Evolutionary conservation across 2,113 vertebrate genomes (phyloP), one percentile per base, ranked within the genome.

Genomic region (Hystrix brachyura): DNA sequence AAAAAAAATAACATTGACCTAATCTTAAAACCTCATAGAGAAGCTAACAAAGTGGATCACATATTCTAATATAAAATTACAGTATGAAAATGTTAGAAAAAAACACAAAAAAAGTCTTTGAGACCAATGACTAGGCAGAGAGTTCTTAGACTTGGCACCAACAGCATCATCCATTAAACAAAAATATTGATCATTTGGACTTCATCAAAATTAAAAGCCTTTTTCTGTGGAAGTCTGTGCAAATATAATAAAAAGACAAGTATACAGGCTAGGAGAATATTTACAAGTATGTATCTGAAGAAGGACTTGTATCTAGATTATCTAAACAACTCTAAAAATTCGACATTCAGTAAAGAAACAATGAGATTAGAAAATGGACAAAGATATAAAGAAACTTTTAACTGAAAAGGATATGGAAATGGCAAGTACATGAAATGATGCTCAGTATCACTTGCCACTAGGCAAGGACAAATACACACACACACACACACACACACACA

Each of bases 31-130:
- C 12, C 34, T 90, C 65, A 79, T 43, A 79, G 11, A 81, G 60
- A 95, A 67, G 64, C 43, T 90, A 87, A 93, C 18, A 46, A 81
- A 90, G 72, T 67, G 34, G 21, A 74, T 80, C 57, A 88, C 11
- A 51, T 48, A 81, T 10, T 94, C 60, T 59, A 67, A 60, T 78
- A 46, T 81, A 82, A 90, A 95, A 94, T 18, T n/a, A 60, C 81
- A 96, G 78, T 79, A 57, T 71, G 55, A 76, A 80, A 85, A 25
- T 29, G 62, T 72, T 84, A 87, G 46, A n/a, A 11, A 43, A 76
- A n/a, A 92, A 59, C 71, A 18, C 12, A 65, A 10, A 86, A 15
- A 72, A 84, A 87, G 55, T 55, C 11, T 95, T 92, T n/a, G 84
- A 51, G 62, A 53, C 13, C 43, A 71, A 69, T 17, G 34, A 8